Evolutionary conservation across 2,888 invertebrate species (phyloP).

Genomic region (Lasioglossum calceatum): DNA sequence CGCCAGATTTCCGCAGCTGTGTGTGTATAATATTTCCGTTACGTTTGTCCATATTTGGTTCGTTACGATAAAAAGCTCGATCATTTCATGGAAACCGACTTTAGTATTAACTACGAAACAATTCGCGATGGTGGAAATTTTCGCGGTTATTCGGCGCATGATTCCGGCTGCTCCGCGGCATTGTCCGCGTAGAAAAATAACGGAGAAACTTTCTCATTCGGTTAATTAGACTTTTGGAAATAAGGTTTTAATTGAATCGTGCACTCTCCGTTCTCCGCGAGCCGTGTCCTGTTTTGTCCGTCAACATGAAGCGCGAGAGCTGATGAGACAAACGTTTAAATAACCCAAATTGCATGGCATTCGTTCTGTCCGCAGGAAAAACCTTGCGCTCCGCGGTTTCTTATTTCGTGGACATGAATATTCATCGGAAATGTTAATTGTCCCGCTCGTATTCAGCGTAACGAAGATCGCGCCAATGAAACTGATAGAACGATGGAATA

Average conservation of each 20-base stretch:
- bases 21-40: slow-evolving; percentile 7
- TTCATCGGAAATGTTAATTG: slow-evolving; percentile 53
- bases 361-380: slow-evolving; percentile 3
- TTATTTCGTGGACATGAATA: slow-evolving; percentile 37
- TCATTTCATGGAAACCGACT: neutral
- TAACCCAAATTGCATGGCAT: slow-evolving; percentile 23
- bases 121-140: neutral
- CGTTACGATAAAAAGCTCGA: slow-evolving; percentile 3
- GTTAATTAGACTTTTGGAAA: slow-evolving; percentile 23
- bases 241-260: slow-evolving; percentile 26
- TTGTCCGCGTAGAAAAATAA: neutral
- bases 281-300: slow-evolving; percentile 7
- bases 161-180: neutral
- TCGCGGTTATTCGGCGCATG: neutral
- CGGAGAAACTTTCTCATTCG: neutral
- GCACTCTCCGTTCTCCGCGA: neutral
- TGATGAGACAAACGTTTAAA: slow-evolving; percentile 28
- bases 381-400: slow-evolving; percentile 15
- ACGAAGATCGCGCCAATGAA: slow-evolving; percentile 13
- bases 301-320: slow-evolving; percentile 8
- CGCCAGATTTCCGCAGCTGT: neutral
- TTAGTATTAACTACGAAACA: neutral
- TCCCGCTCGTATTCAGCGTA: slow-evolving; percentile 8
- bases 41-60: slow-evolving; percentile 21
- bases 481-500: slow-evolving; percentile 21